Evolutionary conservation across 1,140 invertebrate genomes (phyloP).

Genomic region (Hydropsyche tenuis): DNA sequence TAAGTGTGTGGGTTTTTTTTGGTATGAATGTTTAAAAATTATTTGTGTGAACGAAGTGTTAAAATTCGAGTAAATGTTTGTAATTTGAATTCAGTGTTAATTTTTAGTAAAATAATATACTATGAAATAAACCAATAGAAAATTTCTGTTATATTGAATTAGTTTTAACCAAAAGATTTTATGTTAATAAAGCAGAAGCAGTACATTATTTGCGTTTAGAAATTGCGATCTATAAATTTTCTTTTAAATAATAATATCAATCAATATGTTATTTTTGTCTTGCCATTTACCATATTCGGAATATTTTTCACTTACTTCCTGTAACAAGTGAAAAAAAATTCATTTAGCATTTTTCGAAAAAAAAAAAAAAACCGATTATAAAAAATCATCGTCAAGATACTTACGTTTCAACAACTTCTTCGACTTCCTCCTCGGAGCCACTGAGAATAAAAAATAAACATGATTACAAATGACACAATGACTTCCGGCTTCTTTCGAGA

Average conservation of each 20-base stretch:
- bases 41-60: too few relatives aligned
- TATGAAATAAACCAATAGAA: too few relatives aligned
- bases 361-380: conserved; percentile 50
- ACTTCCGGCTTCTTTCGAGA: not conserved
- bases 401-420: conserved; percentile 74
- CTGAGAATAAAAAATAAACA: conserved; percentile 52
- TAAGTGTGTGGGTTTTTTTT: too few relatives aligned
- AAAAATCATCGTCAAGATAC: conserved; percentile 57
- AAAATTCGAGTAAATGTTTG: too few relatives aligned
- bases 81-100: not conserved
- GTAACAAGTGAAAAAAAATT: conserved; percentile 61
- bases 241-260: conserved; percentile 36
- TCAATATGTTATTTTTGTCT: conserved; percentile 33
- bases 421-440: conserved; percentile 71
- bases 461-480: not conserved
- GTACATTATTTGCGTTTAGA: conserved; percentile 32
- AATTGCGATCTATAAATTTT: conserved; percentile 36
- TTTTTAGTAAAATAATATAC: conserved; percentile 13
- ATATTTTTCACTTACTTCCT: conserved; percentile 67
- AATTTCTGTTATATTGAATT: too few relatives aligned
- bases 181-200: conserved; percentile 40
- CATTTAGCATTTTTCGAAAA: conserved; percentile 4
- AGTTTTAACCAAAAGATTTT: conserved; percentile 5
- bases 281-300: conserved; percentile 52
- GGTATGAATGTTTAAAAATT: too few relatives aligned